Percentiles rank a stretch among this genome's conserved stretches.
Evolutionary conservation across 2,113 vertebrate species (phyloP).

Genomic region (Ceyx cyanopectus): DNA sequence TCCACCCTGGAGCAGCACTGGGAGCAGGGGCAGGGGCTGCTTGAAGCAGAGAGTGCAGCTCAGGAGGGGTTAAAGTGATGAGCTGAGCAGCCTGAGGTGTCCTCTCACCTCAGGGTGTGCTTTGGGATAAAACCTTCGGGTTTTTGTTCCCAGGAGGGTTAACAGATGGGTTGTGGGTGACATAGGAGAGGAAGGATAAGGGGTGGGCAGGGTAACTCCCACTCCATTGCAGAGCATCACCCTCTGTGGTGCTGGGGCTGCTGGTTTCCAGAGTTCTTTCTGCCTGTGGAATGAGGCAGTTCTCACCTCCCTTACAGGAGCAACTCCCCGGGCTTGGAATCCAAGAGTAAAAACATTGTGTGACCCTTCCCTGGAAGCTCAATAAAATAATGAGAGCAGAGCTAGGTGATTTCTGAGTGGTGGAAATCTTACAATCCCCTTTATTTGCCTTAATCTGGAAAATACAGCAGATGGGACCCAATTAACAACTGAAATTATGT

Average conservation of each 20-base stretch:
- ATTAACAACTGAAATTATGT: neutral
- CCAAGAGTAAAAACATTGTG: neutral
- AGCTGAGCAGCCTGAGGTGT: accelerated
- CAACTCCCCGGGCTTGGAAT: neutral
- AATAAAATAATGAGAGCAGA: neutral
- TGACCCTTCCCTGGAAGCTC: neutral
- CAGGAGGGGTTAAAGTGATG: accelerated
- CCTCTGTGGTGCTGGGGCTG: accelerated
- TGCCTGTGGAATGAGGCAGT: neutral
- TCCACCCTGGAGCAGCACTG: accelerated
- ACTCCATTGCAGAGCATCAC: accelerated
- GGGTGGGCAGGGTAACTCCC: accelerated
- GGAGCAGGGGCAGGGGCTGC: accelerated
- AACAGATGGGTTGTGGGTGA: neutral
- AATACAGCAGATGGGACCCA: neutral
- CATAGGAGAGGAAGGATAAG: accelerated
- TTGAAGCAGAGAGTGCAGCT: accelerated
- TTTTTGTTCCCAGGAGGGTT: neutral
- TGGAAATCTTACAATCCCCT: neutral
- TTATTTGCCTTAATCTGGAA: conserved; percentile 36
- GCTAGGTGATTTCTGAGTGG: neutral
- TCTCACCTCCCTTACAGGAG: neutral
- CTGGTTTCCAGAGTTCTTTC: accelerated
- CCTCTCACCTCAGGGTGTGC: accelerated
- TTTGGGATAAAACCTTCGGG: accelerated